Evolutionary conservation across 2,888 invertebrate genomes (phyloP), one percentile per base, ranked within the genome.

Genomic region (Antitype chi): DNA sequence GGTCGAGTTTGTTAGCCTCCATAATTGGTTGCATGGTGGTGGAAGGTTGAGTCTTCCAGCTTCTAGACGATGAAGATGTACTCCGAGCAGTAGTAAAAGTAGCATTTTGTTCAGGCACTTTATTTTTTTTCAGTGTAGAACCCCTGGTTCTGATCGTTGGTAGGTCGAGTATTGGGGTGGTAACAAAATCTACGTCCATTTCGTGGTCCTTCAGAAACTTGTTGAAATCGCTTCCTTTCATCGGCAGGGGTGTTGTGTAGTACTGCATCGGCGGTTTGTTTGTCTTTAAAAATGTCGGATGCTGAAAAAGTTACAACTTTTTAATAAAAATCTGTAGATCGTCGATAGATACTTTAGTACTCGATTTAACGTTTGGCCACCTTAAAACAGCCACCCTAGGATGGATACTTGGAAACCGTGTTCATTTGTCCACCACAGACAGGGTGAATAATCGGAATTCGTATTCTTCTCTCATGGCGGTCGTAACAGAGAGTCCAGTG

Each of bases 221-320:
- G 2, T 94, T 84, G 70, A 95, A 95, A 0, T 93, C 93, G 0
- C 85, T 62, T 5, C 82, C 84, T 15, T 82, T 87, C 95, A 95
- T 95, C 17, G 95, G 95, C 8, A 95, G 57, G 0, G 94, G 95
- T 0, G 94, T 94, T n/a, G 90, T 87, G 74, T 90, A 95, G 72
- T 92, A 91, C 69, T 95, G 95, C 17, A 86, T 13, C 4, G 95
- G 95, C 0, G 91, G 87, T 62, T 90, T 81, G 72, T 91, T 90
- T 0, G 87, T 86, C 84, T 90, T 92, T 32, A 91, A 74, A 15
- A 88, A 74, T n/a, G 86, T 70, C 64, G 83, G 77, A 17, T 74
- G 75, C 93, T 92, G 85, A 59, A 68, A 68, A n/a, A 57, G 7
- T 38, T 17, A 38, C n/a, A 11, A 15, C 1, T 55, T 32, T 67